phyloP scores from a whole-genome alignment of 2,797 vertebrate species.

The Remorina albescens region DNA sequence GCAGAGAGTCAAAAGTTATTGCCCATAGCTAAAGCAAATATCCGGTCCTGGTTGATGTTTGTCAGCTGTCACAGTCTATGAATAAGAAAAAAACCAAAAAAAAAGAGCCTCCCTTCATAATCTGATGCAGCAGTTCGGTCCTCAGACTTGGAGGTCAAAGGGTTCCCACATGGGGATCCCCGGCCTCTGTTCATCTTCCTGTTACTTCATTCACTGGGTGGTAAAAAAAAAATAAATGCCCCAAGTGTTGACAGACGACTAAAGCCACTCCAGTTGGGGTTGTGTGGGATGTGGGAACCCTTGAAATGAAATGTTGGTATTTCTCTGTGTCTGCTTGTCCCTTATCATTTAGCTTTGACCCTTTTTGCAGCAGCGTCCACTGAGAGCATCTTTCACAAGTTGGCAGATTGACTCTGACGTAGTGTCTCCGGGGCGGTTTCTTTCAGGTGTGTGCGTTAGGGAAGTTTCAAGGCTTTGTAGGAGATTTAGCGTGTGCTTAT shows the following conservation, averaged over 20 bases:
- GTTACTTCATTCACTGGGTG: slow-evolving; percentile 36
- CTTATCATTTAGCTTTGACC: background rate
- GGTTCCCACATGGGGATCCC: slow-evolving; percentile 19
- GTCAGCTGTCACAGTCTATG: slow-evolving; percentile 52
- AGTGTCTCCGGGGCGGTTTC: background rate
- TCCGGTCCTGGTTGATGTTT: slow-evolving; percentile 39
- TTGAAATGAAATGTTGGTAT: slow-evolving; percentile 15
- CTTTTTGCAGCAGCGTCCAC: background rate
- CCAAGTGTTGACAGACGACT: slow-evolving; percentile 48
- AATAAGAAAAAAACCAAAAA: no score
- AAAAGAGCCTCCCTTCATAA: background rate
- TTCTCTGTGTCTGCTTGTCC: slow-evolving; percentile 3
- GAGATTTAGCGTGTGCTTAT: slow-evolving; percentile 21
- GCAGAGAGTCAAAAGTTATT: slow-evolving; percentile 37
- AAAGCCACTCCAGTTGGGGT: slow-evolving; percentile 17
- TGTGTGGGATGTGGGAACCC: slow-evolving; percentile 18
- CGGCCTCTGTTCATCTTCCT: slow-evolving; percentile 45
- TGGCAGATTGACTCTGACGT: background rate
- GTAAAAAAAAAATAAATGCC: background rate
- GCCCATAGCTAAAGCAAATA: slow-evolving; percentile 32
- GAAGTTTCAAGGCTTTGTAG: background rate
- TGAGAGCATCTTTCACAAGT: background rate
- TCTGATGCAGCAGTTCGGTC: slow-evolving; percentile 16
- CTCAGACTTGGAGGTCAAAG: slow-evolving; percentile 41
- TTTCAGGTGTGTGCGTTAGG: background rate